Conservation (phyloP, 2,888 invertebrate genomes). For the Cyclophora punctaria region DNA sequence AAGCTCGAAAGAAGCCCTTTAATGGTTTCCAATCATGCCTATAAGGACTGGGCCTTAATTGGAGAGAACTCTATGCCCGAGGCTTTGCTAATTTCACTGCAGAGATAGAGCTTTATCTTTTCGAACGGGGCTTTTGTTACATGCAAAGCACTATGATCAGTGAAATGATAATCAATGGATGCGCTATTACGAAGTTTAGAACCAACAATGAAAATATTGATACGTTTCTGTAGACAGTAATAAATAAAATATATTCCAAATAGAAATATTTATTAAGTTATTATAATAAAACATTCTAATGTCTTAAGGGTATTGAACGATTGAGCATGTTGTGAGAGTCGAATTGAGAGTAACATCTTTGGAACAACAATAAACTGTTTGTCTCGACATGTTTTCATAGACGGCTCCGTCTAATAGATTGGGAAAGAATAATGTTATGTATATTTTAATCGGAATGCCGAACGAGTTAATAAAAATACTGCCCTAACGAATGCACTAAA, state of each 20-base stretch:
- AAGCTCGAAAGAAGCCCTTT: conserved; percentile 36
- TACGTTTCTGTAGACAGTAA: no score
- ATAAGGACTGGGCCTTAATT: conserved; percentile 62
- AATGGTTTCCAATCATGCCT: conserved; percentile 57
- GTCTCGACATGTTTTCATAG: conserved; percentile 25
- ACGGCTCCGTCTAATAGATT: conserved; percentile 42
- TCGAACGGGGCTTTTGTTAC: background rate
- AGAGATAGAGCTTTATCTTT: conserved; percentile 7
- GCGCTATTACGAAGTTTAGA: no score
- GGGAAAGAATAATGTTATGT: conserved; percentile 56
- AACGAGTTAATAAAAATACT: conserved; percentile 67
- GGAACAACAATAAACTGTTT: conserved; percentile 30
- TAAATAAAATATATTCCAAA: no score
- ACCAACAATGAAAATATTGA: no score
- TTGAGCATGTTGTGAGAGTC: conserved; percentile 10
- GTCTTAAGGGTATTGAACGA: conserved; percentile 2
- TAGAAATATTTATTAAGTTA: no score
- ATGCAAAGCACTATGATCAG: no score
- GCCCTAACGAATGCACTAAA: conserved; percentile 55
- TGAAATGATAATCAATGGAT: no score
- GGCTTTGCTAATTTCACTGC: conserved; percentile 25
- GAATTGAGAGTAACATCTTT: conserved; percentile 14
- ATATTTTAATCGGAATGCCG: conserved; percentile 66
- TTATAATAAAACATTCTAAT: no score
- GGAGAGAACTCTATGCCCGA: conserved; percentile 48